phyloP scores from a whole-genome alignment of 2,888 invertebrate genomes.

The Oxytorus armatus region DNA sequence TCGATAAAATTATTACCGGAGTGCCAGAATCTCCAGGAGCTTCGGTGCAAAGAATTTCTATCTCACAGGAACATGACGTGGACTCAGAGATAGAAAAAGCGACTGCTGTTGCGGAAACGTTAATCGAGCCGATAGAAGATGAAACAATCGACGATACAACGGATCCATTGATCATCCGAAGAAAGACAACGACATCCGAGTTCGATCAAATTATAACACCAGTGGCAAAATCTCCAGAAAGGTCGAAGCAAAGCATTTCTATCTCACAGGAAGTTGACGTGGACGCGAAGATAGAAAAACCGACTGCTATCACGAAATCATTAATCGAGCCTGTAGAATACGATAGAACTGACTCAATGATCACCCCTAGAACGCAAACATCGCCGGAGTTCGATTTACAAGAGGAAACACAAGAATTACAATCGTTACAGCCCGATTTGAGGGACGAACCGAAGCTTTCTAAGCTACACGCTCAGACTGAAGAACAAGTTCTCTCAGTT shows the following conservation, averaged over 20 bases:
- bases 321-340: background rate
- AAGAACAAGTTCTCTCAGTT: background rate
- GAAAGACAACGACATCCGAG: slow-evolving; percentile 7
- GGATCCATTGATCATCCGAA: slow-evolving; percentile 26
- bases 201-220: background rate
- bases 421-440: background rate
- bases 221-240: too few species aligned
- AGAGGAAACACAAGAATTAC: background rate
- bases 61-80: background rate
- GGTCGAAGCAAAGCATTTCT: too few species aligned
- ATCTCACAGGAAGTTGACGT: too few species aligned
- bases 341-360: background rate
- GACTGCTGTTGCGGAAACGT: background rate
- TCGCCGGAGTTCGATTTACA: too few species aligned
- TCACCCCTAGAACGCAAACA: too few species aligned
- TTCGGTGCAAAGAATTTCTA: background rate
- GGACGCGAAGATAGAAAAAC: too few species aligned
- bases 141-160: background rate
- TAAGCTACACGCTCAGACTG: background rate
- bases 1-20: background rate
- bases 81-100: background rate
- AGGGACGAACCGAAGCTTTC: background rate
- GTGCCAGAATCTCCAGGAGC: slow-evolving; percentile 13
- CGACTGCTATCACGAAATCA: too few species aligned
- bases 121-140: slow-evolving; percentile 16